Conservation (phyloP, 2,113 vertebrate species). For the Varanus komodoensis region DNA sequence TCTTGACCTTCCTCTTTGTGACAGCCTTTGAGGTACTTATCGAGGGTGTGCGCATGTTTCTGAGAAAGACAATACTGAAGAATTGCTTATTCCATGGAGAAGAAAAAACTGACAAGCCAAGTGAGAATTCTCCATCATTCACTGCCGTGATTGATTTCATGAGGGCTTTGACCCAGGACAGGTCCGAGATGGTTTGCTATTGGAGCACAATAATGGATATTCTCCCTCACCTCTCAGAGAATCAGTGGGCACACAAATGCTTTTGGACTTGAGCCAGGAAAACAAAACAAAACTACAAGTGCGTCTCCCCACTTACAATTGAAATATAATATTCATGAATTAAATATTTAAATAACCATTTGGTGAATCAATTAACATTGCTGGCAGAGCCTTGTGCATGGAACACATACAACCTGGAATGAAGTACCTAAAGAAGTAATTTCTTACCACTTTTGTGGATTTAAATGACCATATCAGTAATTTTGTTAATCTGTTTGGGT, state of each 20-base stretch:
- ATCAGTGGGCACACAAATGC: not conserved
- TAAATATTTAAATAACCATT: too few species aligned
- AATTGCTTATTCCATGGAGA: too few species aligned
- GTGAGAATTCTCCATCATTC: too few species aligned
- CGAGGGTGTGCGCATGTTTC: too few species aligned
- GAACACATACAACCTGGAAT: not conserved
- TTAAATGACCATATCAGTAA: not conserved
- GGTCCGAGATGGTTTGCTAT: not conserved
- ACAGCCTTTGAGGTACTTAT: too few species aligned
- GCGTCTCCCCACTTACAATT: too few species aligned
- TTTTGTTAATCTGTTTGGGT: not conserved
- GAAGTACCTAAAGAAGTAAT: not conserved
- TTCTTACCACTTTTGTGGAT: not conserved
- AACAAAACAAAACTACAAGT: too few species aligned
- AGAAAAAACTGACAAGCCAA: not conserved
- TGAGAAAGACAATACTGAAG: not conserved
- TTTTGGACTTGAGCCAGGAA: not conserved
- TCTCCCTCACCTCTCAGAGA: not conserved
- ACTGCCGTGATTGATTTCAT: not conserved
- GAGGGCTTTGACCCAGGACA: not conserved
- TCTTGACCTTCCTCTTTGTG: too few species aligned
- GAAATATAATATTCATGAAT: too few species aligned
- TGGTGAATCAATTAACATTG: constrained; percentile 33
- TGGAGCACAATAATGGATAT: not conserved
- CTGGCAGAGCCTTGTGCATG: not conserved